Percentiles rank a stretch among this genome's conserved stretches.
phyloP scores from a whole-genome alignment of 2,888 invertebrate species.

The Lapara coniferarum region DNA sequence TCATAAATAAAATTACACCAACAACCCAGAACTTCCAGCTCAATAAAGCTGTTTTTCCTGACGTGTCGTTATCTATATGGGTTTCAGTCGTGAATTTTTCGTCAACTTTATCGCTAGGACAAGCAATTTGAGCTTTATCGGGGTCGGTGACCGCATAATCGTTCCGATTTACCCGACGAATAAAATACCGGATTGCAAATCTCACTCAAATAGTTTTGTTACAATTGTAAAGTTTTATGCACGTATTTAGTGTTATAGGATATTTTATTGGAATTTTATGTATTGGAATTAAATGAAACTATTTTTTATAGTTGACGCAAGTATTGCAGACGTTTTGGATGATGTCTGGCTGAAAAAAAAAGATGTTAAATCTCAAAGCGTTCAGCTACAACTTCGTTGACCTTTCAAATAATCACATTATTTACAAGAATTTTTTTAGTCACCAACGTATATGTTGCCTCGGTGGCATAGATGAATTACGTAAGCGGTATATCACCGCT shows the following conservation, averaged over 20 bases:
- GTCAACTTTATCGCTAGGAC: background rate
- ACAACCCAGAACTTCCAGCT: background rate
- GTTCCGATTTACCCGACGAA: background rate
- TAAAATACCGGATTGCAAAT: slow-evolving; percentile 19
- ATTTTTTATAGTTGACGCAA: no score
- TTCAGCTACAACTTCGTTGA: no score
- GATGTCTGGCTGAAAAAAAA: no score
- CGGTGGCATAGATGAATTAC: no score
- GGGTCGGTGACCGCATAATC: slow-evolving; percentile 5
- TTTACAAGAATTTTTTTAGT: no score
- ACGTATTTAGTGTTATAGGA: background rate
- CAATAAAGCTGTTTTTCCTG: slow-evolving; percentile 2
- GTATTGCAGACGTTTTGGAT: no score
- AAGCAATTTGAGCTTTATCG: slow-evolving; percentile 6
- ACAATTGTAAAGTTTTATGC: slow-evolving; percentile 4
- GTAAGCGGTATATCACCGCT: no score
- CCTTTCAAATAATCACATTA: no score
- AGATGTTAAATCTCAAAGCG: no score
- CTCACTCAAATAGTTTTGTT: background rate
- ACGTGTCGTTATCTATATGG: background rate
- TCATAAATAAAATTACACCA: background rate
- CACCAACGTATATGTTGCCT: no score
- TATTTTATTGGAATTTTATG: background rate
- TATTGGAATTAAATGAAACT: no score
- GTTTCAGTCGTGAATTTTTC: background rate